phyloP scores from a whole-genome alignment of 1,140 invertebrate species.

The Orchesella cincta region DNA sequence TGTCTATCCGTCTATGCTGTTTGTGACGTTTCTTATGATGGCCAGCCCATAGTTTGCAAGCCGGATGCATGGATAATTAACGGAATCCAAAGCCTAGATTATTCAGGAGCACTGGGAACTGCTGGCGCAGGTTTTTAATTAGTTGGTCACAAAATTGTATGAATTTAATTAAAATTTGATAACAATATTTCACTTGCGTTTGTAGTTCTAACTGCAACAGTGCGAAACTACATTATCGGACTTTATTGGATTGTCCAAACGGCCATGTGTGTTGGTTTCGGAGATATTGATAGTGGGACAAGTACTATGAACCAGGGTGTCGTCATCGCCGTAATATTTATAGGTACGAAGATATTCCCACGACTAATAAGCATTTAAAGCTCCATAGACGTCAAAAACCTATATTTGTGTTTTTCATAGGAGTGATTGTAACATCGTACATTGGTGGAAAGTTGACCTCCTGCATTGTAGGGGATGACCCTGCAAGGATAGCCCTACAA shows the following conservation, averaged over 20 bases:
- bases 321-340: constrained; percentile 35
- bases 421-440: constrained; percentile 25
- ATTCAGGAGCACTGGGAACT: too few relatives aligned
- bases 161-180: too few relatives aligned
- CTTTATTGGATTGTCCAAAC: constrained; percentile 42
- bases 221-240: neutral
- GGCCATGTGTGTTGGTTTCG: constrained; percentile 41
- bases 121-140: too few relatives aligned
- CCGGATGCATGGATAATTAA: constrained; percentile 39
- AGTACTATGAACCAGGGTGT: constrained; percentile 26
- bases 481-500: constrained; percentile 39
- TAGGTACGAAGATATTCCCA: constrained; percentile 19
- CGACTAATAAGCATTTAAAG: neutral
- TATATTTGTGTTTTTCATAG: constrained; percentile 29
- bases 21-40: constrained; percentile 21
- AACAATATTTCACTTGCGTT: too few relatives aligned
- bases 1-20: constrained; percentile 34
- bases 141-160: neutral
- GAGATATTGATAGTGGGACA: constrained; percentile 34
- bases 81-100: too few relatives aligned
- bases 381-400: neutral
- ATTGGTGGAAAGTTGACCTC: constrained; percentile 43
- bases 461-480: constrained; percentile 47
- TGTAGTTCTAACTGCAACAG: neutral
- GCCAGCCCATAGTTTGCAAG: constrained; percentile 25